Percentiles rank a stretch among this genome's conserved stretches.
Evolutionary conservation across 2,113 vertebrate species (phyloP).

Genomic region (Xiphorhynchus elegans): DNA sequence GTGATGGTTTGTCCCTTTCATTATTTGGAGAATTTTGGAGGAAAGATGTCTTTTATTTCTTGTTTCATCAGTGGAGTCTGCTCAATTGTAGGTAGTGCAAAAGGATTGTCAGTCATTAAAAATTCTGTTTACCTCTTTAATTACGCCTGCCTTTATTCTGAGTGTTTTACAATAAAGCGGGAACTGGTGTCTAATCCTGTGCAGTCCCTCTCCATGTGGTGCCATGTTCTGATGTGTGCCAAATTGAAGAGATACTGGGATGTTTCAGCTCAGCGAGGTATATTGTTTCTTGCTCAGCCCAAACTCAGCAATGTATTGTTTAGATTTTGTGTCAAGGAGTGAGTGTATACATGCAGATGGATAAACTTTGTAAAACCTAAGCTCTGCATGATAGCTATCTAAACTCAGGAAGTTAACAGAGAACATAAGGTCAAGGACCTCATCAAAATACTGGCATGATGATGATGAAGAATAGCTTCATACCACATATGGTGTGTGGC

Average conservation of each 20-base stretch:
- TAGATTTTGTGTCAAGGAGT: not conserved
- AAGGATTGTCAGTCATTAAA: not conserved
- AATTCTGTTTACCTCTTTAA: not conserved
- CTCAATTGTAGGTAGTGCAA: not conserved
- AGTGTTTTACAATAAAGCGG: not conserved
- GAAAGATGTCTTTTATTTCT: not conserved
- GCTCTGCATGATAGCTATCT: not conserved
- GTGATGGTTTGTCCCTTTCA: not conserved
- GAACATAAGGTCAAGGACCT: constrained; percentile 38
- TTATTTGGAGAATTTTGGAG: not conserved
- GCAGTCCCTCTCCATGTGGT: not conserved
- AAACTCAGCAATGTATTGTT: not conserved
- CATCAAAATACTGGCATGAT: not conserved
- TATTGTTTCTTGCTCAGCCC: not conserved
- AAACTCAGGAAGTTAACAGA: constrained; percentile 36
- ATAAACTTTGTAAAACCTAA: not conserved
- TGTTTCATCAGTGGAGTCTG: not conserved
- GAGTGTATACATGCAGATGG: not conserved
- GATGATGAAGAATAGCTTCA: not conserved
- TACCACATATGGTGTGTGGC: not conserved
- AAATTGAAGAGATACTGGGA: not conserved
- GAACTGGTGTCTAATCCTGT: not conserved
- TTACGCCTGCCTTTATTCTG: not conserved
- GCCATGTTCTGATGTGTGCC: not conserved
- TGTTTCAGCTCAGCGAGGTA: not conserved